Conservation (phyloP, 2,113 vertebrate genomes). For the Dipodomys stephensi region DNA sequence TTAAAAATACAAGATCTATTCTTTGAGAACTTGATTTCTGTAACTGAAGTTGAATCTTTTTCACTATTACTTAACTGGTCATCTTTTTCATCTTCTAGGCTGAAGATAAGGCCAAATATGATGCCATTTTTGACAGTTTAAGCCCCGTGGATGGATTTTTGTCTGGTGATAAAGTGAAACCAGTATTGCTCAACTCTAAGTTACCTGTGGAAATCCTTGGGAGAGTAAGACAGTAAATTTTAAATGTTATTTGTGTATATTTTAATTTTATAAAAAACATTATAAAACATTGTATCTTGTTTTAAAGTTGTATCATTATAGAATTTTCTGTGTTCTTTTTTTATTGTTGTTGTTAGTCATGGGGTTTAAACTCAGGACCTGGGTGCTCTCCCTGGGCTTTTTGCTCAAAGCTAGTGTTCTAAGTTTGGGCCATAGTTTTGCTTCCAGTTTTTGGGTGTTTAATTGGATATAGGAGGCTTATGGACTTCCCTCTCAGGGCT, state of each 20-base stretch:
- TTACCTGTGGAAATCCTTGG: slow-evolving; percentile 97
- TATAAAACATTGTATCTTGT: background rate
- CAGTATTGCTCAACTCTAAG: slow-evolving; percentile 98
- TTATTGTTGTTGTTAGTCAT: slow-evolving; percentile 34
- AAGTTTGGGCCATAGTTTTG: too few species aligned
- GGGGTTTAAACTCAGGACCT: too few species aligned
- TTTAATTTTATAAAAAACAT: slow-evolving; percentile 32
- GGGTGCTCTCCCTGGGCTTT: too few species aligned
- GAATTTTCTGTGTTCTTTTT: slow-evolving; percentile 58
- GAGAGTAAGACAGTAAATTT: slow-evolving; percentile 89
- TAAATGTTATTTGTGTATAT: slow-evolving; percentile 63
- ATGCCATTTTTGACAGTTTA: slow-evolving; percentile 97
- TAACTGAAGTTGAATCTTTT: slow-evolving; percentile 43
- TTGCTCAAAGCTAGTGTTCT: too few species aligned
- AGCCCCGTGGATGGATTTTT: slow-evolving; percentile 94
- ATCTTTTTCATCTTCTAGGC: slow-evolving; percentile 85
- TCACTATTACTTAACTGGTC: slow-evolving; percentile 57
- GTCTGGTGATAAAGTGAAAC: slow-evolving; percentile 98
- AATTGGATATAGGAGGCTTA: too few species aligned
- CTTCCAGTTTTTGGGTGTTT: too few species aligned
- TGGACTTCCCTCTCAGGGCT: too few species aligned
- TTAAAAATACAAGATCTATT: background rate
- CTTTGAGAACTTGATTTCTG: slow-evolving; percentile 61
- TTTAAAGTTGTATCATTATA: slow-evolving; percentile 46
- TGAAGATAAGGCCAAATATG: slow-evolving; percentile 98